Evolutionary conservation across 2,113 vertebrate genomes (phyloP), one percentile per base, ranked within the genome.

Genomic region (Chloroceryle aenea): DNA sequence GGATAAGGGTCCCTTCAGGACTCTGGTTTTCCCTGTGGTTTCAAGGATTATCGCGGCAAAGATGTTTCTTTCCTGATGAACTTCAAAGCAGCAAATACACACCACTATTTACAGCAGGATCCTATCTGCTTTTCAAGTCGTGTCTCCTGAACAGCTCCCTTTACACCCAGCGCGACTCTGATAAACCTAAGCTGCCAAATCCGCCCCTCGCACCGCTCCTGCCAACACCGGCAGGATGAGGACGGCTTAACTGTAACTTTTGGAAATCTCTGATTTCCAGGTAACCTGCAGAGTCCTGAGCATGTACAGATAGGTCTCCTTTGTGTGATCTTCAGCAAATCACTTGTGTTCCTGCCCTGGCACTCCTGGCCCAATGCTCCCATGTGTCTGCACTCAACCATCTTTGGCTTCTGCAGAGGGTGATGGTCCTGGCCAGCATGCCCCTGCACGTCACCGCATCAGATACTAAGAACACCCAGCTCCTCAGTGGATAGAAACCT

Each of bases 11-110:
- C 64, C 77, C 96, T 92, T 52, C 64, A 84, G 80, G 77, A 77
- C 52, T 52, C 91, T 25, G 40, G 4, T 90, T 80, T 83, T 80
- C 64, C 68, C 69, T 15, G 3, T 0, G 40, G 14, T 87, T 82
- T 87, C 14, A 17, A 85, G 75, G 92, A 95, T 87, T 94, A 93
- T 29, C 1, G 0, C 64, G 56, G 82, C 48, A 6, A 94, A 92
- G 80, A 63, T 52, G 43, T 53, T 93, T 74, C 74, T 36, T 45
- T 50, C 63, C 82, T 26, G 73, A 84, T 34, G 66, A 81, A 87
- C 76, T 92, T 96, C 53, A 92, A 93, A 94, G 95, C 75, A 71
- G 63, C 82, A 62, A 61, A 81, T 4, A 40, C 48, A 78, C 81
- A 61, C 17, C 20, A 12, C 48, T 45, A 10, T 40, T 92, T 90